Evolutionary conservation across 2,797 vertebrate species (phyloP), one percentile per base, ranked within the genome.

Genomic region (Lepilemur ruficaudatus): DNA sequence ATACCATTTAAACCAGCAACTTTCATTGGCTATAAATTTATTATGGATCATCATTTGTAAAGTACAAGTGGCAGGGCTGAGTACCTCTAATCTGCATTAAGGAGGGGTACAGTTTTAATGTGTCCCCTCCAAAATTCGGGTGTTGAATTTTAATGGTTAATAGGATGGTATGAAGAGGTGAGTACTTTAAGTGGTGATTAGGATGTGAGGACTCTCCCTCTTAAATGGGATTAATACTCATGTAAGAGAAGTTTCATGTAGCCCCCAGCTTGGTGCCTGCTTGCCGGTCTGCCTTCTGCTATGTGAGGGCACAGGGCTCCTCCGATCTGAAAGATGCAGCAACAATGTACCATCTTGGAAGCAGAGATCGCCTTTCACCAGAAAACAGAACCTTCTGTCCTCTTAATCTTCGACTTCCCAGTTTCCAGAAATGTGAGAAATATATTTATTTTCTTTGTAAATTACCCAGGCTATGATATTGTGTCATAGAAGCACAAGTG

Each of bases 301-400:
- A 63, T 38, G 28, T 30, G 28, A 32, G 32, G 35, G 70, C 5
- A 43, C 22, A 14, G 10, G 0, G 15, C 17, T 30, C 1, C 22
- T 46, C 4, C 25, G 2, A 13, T 30, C 1, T 0, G 46, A 35
- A 28, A 23, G 4, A 38, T 4, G 2, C 3, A n/a, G 12, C 14
- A 38, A 57, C 4, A 15, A 22, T 13, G 2, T 23, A 1, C 1
- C 8, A 20, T 6, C 5, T n/a, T 23, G 14, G 17, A 43, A 52
- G 1, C 11, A 55, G 10, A 83, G n/a, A 30, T n/a, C 11, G 87
- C 2, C 25, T 6, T 7, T 69, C n/a, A 43, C 28, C 35, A n/a
- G 17, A 80, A 1, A 65, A 18, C 5, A 35, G 15, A 76, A 13
- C 8, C 12, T 9, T 3, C 2, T 5, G n/a, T 1, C 38, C 5